Evolutionary conservation across 2,797 vertebrate species (phyloP).

Genomic region (Phaenicophaeus curvirostris): DNA sequence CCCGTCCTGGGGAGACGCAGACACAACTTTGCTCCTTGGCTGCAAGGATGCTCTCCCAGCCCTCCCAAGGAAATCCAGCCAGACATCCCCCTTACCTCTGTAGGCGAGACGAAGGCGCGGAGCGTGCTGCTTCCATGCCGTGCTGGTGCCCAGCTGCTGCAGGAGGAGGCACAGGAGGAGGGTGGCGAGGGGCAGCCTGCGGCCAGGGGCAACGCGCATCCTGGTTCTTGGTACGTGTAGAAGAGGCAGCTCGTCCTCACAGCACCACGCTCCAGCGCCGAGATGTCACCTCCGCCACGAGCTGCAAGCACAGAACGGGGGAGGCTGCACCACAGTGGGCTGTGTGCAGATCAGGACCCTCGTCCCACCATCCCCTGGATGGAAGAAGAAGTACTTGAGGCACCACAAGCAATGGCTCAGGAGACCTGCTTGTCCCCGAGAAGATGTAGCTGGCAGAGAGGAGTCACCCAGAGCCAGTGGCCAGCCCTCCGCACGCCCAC

Average conservation of each 20-base stretch:
- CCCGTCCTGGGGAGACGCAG: background rate
- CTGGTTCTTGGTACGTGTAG: background rate
- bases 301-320: constrained; percentile 14
- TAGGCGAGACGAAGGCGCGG: constrained; percentile 56
- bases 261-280: background rate
- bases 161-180: constrained; percentile 38
- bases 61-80: background rate
- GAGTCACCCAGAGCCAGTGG: background rate
- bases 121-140: constrained; percentile 19
- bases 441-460: background rate
- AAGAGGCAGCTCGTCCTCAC: background rate
- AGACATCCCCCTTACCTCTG: constrained; percentile 48
- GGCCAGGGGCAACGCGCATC: background rate
- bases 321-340: background rate
- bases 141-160: background rate
- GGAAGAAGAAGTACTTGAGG: background rate
- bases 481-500: background rate
- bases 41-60: background rate
- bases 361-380: fast-evolving
- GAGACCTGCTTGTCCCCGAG: background rate
- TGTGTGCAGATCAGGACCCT: fast-evolving
- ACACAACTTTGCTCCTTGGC: fast-evolving
- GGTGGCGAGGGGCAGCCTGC: fast-evolving
- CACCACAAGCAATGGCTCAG: fast-evolving
- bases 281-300: fast-evolving